Evolutionary conservation across 2,797 vertebrate genomes (phyloP).

Genomic region (Delichon dasypus): DNA sequence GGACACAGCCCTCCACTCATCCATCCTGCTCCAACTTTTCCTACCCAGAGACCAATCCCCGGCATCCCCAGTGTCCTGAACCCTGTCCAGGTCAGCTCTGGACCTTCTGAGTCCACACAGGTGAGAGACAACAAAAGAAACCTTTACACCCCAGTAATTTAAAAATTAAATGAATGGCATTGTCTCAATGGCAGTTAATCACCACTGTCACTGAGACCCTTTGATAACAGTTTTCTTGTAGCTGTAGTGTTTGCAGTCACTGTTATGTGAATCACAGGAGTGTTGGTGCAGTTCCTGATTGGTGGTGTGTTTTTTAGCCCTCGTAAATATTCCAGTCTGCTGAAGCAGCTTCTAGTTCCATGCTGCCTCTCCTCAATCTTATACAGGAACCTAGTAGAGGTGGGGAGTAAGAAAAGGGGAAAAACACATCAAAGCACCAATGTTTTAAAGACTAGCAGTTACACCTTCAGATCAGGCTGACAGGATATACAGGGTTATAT

Average conservation of each 20-base stretch:
- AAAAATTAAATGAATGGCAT: conserved; percentile 19
- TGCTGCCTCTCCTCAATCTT: background rate
- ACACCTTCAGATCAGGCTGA: background rate
- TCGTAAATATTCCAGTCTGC: conserved; percentile 7
- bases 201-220: conserved; percentile 54
- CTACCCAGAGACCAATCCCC: conserved; percentile 90
- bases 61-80: conserved; percentile 89
- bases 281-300: background rate
- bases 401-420: background rate
- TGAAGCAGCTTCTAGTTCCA: background rate
- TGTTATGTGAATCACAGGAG: conserved; percentile 19
- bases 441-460: background rate
- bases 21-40: conserved; percentile 92
- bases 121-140: conserved; percentile 76
- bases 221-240: conserved; percentile 29
- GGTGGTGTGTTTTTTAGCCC: background rate
- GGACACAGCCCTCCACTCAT: conserved; percentile 97
- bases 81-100: conserved; percentile 85
- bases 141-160: background rate
- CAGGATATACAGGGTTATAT: background rate
- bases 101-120: conserved; percentile 90
- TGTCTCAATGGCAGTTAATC: conserved; percentile 78
- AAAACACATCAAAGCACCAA: background rate
- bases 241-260: background rate
- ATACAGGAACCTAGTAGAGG: background rate